Base-by-base conservation (phyloP, 1,140 invertebrate species). In the Zaprionus nigranus region DNA sequence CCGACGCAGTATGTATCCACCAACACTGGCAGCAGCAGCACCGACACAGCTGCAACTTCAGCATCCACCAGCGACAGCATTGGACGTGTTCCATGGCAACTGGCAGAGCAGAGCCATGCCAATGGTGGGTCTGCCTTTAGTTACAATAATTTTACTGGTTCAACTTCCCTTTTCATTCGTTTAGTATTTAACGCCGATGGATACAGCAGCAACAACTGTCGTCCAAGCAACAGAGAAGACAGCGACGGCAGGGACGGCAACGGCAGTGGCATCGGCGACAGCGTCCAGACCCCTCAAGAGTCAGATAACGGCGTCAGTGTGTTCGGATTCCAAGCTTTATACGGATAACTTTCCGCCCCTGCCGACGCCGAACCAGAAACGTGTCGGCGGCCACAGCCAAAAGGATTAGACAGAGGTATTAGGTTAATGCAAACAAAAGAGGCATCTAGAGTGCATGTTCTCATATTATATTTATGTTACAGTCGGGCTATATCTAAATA, bases 281-380 rank as follows among this genome's bases (percentile, higher is more conserved):
- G 6, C 24, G 20, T 24, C 46, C 22, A 51, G 20, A 12, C 57
- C 56, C 3, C 38, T 26, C 5, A 49, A 36, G 49, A 15, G 17
- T 63, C 59, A 70, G 20, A n/a, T 70, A 53, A 61, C 54, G 67
- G 60, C 59, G 43, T 26, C 60, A 36, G 20, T 60, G 15, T 43
- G 36, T 36, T 20, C 17, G 26, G 68, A 60, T 28, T 51, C 53
- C 11, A 72, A 63, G 11, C 40, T 60, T 11, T 76, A 79, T 43
- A 67, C 40, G 15, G 46, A 49, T 20, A 67, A 79, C 28, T 79
- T 79, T 73, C 78, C 78, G 11, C 78, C 78, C 3, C 24, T 79
- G 11, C 78, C 78, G 24, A 60, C 36, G 9, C 78, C 78, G 17
- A 71, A 75, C 68, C 71, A 68, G n/a, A 68, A 61, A 30, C 57